Conservation (phyloP, 2,888 invertebrate genomes). For the Orchesella flavescens region DNA sequence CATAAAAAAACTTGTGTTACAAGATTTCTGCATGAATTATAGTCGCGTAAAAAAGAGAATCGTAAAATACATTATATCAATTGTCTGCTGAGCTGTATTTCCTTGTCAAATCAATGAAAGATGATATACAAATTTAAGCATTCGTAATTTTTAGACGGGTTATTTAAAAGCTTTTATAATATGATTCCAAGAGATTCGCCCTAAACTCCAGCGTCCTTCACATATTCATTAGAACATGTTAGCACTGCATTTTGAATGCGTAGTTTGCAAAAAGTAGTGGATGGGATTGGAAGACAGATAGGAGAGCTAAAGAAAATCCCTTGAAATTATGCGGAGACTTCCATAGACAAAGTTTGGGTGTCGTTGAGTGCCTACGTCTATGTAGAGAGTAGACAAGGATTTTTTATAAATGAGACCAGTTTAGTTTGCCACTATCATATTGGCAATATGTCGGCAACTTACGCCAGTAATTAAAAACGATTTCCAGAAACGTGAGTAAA, state of each 20-base stretch:
- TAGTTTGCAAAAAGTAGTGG: background rate
- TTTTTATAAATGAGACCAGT: background rate
- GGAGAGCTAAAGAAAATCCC: constrained; percentile 25
- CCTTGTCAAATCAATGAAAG: background rate
- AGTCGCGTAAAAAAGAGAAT: too few species aligned
- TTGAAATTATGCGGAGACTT: constrained; percentile 31
- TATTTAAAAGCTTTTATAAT: too few species aligned
- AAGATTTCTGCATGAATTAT: too few species aligned
- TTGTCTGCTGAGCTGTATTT: too few species aligned
- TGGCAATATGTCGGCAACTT: too few species aligned
- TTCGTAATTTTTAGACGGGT: background rate
- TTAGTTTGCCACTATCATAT: too few species aligned
- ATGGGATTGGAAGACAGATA: constrained; percentile 9
- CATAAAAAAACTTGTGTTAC: too few species aligned
- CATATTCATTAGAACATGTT: background rate
- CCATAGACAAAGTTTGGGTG: constrained; percentile 48
- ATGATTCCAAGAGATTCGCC: background rate
- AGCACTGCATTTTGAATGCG: too few species aligned
- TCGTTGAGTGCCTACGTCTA: background rate
- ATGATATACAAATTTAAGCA: background rate
- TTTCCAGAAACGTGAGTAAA: too few species aligned
- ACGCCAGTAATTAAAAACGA: too few species aligned
- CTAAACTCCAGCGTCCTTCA: background rate
- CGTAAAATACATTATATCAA: too few species aligned
- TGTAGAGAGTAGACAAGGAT: background rate